Evolutionary conservation across 1,140 invertebrate genomes (phyloP).

Genomic region (Lepidurus apus): DNA sequence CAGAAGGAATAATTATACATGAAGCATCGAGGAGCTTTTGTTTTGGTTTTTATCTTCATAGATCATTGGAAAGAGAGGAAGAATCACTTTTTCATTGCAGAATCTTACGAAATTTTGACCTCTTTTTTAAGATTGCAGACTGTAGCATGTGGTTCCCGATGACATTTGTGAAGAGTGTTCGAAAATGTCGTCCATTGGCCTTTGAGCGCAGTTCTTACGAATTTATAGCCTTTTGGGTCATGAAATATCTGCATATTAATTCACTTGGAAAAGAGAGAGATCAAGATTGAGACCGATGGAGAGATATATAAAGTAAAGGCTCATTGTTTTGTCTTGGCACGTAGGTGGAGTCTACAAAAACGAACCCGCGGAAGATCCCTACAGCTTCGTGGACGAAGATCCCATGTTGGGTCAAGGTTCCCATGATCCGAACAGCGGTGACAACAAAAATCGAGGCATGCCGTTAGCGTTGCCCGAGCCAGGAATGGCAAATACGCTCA

Average conservation of each 20-base stretch:
- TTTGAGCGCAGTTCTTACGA: background rate
- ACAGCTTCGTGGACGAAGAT: constrained; percentile 74
- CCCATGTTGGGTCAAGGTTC: constrained; percentile 36
- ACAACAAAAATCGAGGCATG: constrained; percentile 5
- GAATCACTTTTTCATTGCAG: too few relatives aligned
- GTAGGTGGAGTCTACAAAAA: constrained; percentile 46
- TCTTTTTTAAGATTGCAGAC: background rate
- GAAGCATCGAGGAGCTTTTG: too few relatives aligned
- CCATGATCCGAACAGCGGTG: background rate
- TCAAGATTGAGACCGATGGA: background rate
- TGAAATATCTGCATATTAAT: background rate
- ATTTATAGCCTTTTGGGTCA: background rate
- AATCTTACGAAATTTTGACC: too few relatives aligned
- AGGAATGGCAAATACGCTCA: constrained; percentile 42
- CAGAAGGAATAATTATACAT: too few relatives aligned
- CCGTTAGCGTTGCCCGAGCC: constrained; percentile 19
- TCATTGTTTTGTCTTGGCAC: background rate
- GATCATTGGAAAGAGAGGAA: too few relatives aligned
- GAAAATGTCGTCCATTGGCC: background rate
- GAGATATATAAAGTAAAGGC: background rate
- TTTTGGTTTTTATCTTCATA: too few relatives aligned
- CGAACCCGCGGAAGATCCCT: constrained; percentile 64
- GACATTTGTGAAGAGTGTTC: background rate
- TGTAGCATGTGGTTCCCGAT: background rate
- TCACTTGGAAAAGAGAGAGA: background rate